phyloP scores from a whole-genome alignment of 1,140 invertebrate species.

The Lepidotrigona ventralis region DNA sequence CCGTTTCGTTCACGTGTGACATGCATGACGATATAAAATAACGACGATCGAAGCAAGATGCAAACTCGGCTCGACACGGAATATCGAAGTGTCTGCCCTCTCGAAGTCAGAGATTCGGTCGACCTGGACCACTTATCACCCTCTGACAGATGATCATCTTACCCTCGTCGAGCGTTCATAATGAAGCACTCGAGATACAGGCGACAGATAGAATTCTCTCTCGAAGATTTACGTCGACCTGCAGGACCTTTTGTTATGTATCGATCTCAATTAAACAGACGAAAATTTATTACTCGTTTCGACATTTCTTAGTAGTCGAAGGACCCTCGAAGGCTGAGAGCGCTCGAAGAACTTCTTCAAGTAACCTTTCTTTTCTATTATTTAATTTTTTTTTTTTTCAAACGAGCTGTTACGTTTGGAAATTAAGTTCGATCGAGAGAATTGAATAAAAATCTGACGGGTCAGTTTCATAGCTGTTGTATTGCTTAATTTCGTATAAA shows the following conservation, averaged over 20 bases:
- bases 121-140: slow-evolving; percentile 13
- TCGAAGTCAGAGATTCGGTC: background rate
- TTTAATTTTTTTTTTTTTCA: background rate
- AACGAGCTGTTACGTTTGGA: background rate
- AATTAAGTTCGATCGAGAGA: background rate
- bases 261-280: background rate
- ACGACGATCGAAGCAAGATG: background rate
- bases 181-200: background rate
- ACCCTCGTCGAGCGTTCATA: background rate
- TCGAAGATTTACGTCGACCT: slow-evolving; percentile 18
- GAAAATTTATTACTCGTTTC: slow-evolving; percentile 1
- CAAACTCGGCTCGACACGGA: background rate
- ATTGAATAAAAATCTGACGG: background rate
- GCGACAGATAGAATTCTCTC: background rate
- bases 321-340: too few species aligned
- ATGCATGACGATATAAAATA: background rate
- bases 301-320: too few species aligned
- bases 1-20: background rate
- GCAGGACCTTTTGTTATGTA: background rate
- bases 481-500: too few species aligned
- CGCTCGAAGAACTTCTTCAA: background rate
- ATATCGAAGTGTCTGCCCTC: background rate
- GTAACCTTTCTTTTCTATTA: background rate
- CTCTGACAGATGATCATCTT: background rate
- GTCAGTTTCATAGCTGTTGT: too few species aligned